Evolutionary conservation across 2,888 invertebrate species (phyloP), one percentile per base, ranked within the genome.

Genomic region (Hirtodrosophila histrioides): DNA sequence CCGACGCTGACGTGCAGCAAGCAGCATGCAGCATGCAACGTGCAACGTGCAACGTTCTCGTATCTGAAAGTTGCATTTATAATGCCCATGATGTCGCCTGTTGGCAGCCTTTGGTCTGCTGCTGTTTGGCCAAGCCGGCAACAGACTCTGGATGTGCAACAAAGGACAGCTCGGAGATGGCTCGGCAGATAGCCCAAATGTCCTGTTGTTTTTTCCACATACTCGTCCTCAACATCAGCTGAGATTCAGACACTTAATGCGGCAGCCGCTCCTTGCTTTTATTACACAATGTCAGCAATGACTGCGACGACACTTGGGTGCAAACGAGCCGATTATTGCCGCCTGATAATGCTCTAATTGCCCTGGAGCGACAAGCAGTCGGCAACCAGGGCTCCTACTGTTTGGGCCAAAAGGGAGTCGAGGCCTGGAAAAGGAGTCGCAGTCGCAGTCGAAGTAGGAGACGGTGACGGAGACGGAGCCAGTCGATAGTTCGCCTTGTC

Each of bases 331-430:
- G 84, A 88, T 88, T 88, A 85, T 84, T 84, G 81, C 78, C 78
- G 88, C 85, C 79, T 84, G 89, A 86, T 88, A 88, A 83, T 81
- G 75, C 70, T 88, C 79, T 87, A 87, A 87, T 87, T 87, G 84
- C 88, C 83, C 74, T 74, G 76, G 75, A 73, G 73, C 69, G 67
- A 65, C 67, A 69, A 70, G 33, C 48, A 51, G 76, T 69, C 69
- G 69, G 48, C 72, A 62, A 43, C 46, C 62, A 43, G 78, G 57
- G 69, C 87, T 85, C 86, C 86, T 87, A 88, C 87, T 86, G 86
- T 85, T 86, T 69, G 75, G 85, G 78, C 49, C 45, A 29, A 27
- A 17, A 17, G 17, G 50, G 44, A 53, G 44, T 45, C 46, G 44
- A 8, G 7, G 9, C 24, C n/a, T 17, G 17, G 17, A 39, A 46